Base-by-base conservation (phyloP, 1,140 invertebrate species). In the Stegodyphus mimosarum region DNA sequence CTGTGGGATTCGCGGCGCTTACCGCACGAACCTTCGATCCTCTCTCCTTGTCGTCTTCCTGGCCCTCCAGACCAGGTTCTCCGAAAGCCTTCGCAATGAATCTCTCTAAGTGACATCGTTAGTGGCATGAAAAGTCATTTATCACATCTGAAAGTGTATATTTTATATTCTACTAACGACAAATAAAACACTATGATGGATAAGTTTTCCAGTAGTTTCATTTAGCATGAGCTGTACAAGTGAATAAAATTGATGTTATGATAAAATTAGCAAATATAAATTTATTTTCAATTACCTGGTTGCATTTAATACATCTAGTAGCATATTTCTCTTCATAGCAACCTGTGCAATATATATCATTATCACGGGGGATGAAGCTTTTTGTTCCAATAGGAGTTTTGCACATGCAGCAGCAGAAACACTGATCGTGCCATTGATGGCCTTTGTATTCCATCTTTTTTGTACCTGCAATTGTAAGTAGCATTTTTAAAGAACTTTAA, bases 401-500 rank as follows among this genome's bases (percentile, higher is more conserved):
- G 93, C 99, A 99, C 17, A 98, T 95, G 88, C 95, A 95, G 92
- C 98, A 99, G 90, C 95, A 96, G 95, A 99, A 99, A 90, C 99
- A 99, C 90, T 99, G 97, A 93, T 99, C 98, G 92, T 99, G 99
- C 98, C 98, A 99, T 91, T 99, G 98, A 66, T 79, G 80, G 11
- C 98, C 99, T 93, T 99, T 99, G 94, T 99, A 99, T 92, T 99
- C 98, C 98, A 99, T 99, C 93, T 99, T 99, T 94, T 99, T 99
- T 90, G 98, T 99, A 85, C 98, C 98, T 99, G 88, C 7, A 66
- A 50, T 60, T 60, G 1, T 33, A 1, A 1, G 33, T 33, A 33
- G 3, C 1, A 33, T 33, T 33, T 33, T 33, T 33, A 33, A 33
- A 33, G 33, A 33, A 33, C 33, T 33, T 1, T 33, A 33, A 33